These are phyloP conservation scores for Chymomyza amoena DNA, from an alignment of 2,888 invertebrate genomes.

Conservation along the genomic window DNA sequence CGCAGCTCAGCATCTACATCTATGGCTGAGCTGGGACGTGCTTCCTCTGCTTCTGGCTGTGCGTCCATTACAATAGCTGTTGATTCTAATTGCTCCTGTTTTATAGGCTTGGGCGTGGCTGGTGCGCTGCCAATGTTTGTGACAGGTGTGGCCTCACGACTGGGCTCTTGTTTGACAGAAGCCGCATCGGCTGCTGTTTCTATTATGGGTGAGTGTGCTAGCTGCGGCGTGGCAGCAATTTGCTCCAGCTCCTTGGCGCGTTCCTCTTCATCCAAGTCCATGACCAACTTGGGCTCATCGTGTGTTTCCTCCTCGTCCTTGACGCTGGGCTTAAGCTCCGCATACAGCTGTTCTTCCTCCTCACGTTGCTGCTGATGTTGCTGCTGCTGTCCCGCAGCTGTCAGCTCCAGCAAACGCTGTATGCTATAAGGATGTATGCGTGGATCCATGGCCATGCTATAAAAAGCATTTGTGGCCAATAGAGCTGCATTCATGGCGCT, in stretches of 20 bases:
- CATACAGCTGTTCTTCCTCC: constrained; percentile 70
- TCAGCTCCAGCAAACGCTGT: constrained; percentile 76
- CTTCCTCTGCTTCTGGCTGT: constrained; percentile 47
- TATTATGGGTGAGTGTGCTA: background rate
- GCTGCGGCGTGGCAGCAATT: constrained; percentile 1
- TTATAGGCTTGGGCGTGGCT: constrained; percentile 44
- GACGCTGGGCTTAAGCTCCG: constrained; percentile 31
- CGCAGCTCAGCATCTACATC: constrained; percentile 69
- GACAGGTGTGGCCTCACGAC: constrained; percentile 72
- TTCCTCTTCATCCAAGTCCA: constrained; percentile 85
- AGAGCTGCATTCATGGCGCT: constrained; percentile 82
- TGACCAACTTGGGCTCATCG: constrained; percentile 82
- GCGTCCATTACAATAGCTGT: constrained; percentile 35
- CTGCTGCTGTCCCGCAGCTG: constrained; percentile 76
- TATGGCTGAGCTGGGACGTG: constrained; percentile 5
- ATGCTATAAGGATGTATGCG: constrained; percentile 77
- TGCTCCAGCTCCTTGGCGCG: constrained; percentile 21
- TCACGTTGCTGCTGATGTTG: constrained; percentile 23
- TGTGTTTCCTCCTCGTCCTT: constrained; percentile 72
- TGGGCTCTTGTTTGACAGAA: constrained; percentile 48
- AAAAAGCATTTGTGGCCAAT: constrained; percentile 79
- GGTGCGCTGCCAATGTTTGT: constrained; percentile 12
- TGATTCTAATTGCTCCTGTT: constrained; percentile 39
- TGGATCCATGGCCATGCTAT: constrained; percentile 77
- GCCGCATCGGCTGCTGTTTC: constrained; percentile 2